phyloP scores from a whole-genome alignment of 2,888 invertebrate species.

The Harmothoe impar region DNA sequence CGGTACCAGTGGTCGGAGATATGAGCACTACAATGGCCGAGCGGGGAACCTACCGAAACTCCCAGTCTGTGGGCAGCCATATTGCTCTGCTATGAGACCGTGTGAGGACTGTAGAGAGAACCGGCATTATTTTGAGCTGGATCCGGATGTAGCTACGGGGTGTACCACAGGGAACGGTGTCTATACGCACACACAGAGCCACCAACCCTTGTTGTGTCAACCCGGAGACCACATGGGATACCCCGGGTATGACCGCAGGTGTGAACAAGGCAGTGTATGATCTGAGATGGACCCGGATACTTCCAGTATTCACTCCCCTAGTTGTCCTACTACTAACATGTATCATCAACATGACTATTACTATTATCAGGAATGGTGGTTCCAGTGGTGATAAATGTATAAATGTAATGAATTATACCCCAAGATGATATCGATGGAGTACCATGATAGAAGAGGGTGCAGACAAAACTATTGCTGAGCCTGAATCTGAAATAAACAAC shows the following conservation, averaged over 20 bases:
- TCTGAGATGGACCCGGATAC: neutral
- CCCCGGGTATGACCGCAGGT: slow-evolving; percentile 18
- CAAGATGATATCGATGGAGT: too few species aligned
- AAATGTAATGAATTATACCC: too few species aligned
- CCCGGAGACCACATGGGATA: neutral
- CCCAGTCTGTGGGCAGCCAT: slow-evolving; percentile 7
- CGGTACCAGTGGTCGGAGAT: neutral
- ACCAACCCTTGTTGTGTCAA: slow-evolving; percentile 17
- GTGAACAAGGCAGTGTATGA: slow-evolving; percentile 55
- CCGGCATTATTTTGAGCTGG: slow-evolving; percentile 64
- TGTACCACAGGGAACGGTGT: slow-evolving; percentile 21
- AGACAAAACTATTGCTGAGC: too few species aligned
- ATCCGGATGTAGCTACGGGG: slow-evolving; percentile 55
- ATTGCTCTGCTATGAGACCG: neutral
- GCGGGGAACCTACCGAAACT: slow-evolving; percentile 31
- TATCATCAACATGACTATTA: too few species aligned
- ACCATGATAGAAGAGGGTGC: too few species aligned
- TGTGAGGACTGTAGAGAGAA: slow-evolving; percentile 60
- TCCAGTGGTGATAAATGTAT: too few species aligned
- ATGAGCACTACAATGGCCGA: slow-evolving; percentile 43
- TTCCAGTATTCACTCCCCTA: too few species aligned
- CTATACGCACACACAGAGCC: slow-evolving; percentile 51
- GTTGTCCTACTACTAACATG: too few species aligned
- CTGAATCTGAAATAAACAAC: too few species aligned
- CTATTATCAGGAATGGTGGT: too few species aligned